Conservation (phyloP, 2,113 vertebrate species). For the Actenoides lindsayi region DNA sequence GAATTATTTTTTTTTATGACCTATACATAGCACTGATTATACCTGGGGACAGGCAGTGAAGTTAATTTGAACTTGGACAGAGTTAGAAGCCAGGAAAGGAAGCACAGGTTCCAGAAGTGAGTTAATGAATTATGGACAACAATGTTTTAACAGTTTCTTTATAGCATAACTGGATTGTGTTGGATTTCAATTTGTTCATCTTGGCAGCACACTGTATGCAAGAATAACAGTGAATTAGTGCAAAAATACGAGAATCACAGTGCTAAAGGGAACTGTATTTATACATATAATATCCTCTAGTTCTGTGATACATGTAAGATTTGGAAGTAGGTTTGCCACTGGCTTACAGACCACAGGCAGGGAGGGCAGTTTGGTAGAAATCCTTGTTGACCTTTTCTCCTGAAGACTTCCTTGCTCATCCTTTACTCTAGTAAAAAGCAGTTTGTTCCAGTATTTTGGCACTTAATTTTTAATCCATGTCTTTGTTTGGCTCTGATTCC, state of each 20-base stretch:
- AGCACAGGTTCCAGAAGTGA: neutral
- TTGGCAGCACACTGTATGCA: neutral
- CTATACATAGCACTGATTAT: neutral
- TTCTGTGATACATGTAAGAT: neutral
- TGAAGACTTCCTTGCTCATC: neutral
- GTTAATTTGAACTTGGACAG: neutral
- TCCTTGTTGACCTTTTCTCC: neutral
- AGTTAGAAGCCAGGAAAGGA: neutral
- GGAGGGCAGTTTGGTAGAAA: neutral
- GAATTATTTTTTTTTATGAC: neutral
- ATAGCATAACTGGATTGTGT: neutral
- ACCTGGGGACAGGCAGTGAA: neutral
- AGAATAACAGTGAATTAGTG: neutral
- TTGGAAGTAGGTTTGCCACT: neutral
- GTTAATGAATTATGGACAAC: slow-evolving; percentile 3
- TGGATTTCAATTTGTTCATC: slow-evolving; percentile 18
- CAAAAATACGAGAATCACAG: neutral
- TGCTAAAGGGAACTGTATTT: neutral
- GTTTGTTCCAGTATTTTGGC: neutral
- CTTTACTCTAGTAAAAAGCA: neutral
- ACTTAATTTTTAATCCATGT: neutral
- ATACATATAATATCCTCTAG: neutral
- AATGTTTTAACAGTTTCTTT: neutral
- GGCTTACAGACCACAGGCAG: neutral
- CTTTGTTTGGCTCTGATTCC: neutral